phyloP scores from a whole-genome alignment of 2,797 vertebrate species.

The Phrynocephalus vlangalii region DNA sequence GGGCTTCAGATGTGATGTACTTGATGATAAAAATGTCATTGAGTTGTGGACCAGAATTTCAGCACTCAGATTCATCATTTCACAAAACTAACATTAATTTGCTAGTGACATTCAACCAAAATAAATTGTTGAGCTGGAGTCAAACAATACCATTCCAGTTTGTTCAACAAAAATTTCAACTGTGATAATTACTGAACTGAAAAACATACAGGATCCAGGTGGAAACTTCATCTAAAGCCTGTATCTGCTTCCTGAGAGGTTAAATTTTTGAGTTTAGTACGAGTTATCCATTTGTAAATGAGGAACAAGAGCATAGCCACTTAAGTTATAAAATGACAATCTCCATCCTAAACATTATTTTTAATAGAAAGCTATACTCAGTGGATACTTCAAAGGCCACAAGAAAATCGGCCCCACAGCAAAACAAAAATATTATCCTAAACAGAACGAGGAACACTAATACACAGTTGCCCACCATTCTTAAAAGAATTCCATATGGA shows the following conservation, averaged over 20 bases:
- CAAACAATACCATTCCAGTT: conserved; percentile 17
- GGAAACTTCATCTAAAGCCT: neutral
- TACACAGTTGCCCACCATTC: no score
- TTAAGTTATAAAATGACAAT: neutral
- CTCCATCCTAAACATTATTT: neutral
- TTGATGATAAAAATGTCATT: neutral
- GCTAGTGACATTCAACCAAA: neutral
- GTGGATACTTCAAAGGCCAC: no score
- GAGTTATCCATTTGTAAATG: neutral
- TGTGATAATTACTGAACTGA: neutral
- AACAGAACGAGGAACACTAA: no score
- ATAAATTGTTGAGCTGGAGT: conserved; percentile 18
- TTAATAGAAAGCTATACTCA: neutral
- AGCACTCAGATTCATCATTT: neutral
- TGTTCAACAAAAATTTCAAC: conserved; percentile 23
- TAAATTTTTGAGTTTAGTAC: neutral
- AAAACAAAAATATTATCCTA: no score
- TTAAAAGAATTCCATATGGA: no score
- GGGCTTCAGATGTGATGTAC: neutral
- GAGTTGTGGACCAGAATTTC: neutral
- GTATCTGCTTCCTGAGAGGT: neutral
- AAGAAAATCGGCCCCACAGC: no score
- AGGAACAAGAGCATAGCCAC: neutral
- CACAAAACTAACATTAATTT: conserved; percentile 2
- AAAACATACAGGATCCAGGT: neutral